These are phyloP conservation scores for Daphoenositta chrysoptera DNA, from an alignment of 2,113 vertebrate genomes.

Conservation along the genomic window DNA sequence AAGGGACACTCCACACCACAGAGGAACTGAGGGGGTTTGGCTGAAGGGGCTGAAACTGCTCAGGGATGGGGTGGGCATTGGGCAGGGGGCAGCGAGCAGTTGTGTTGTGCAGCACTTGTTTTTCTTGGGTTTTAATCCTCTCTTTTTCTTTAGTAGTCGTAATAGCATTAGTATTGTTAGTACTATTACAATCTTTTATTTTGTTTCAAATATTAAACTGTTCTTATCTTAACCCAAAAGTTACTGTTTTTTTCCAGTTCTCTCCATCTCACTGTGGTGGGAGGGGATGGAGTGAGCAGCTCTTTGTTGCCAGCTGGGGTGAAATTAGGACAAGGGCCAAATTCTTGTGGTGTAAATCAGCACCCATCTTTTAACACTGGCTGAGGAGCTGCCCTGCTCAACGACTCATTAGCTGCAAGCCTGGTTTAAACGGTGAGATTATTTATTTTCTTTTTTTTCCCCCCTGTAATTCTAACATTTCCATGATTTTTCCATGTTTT, in stretches of 20 bases:
- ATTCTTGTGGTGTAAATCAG: neutral
- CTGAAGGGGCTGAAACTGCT: neutral
- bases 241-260: neutral
- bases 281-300: neutral
- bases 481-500: neutral
- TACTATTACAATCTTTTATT: neutral
- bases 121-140: neutral
- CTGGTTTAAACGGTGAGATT: neutral
- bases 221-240: neutral
- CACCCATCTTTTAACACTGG: neutral
- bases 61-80: neutral
- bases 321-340: neutral
- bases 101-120: neutral
- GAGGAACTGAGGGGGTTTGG: neutral
- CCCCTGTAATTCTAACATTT: neutral
- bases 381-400: neutral
- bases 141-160: neutral
- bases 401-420: neutral
- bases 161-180: fast-evolving
- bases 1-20: neutral
- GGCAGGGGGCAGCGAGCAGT: neutral
- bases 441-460: neutral
- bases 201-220: neutral
- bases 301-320: neutral
- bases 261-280: neutral